Percentiles rank a stretch among this genome's conserved stretches.
Conservation (phyloP, 2,113 vertebrate genomes). For the Myodes glareolus region DNA sequence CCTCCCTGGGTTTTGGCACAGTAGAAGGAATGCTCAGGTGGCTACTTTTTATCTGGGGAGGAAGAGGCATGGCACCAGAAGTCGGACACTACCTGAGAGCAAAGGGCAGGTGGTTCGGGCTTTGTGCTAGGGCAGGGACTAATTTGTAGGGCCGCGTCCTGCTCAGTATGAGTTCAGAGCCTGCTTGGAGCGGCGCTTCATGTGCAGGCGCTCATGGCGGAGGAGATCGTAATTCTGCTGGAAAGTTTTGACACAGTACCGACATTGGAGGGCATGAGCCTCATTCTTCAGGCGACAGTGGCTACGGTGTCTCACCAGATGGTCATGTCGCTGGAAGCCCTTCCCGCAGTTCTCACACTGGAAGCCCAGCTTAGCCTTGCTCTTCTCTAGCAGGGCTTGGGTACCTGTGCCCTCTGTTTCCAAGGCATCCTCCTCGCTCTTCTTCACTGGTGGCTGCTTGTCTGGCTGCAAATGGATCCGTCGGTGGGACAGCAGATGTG, state of each 20-base stretch:
- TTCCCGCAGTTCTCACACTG: slow-evolving; percentile 65
- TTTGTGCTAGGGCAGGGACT: neutral
- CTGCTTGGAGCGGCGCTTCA: slow-evolving; percentile 80
- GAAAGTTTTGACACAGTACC: slow-evolving; percentile 80
- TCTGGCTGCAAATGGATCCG: slow-evolving; percentile 53
- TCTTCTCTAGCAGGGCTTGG: neutral
- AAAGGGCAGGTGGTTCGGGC: neutral
- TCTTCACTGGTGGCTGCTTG: neutral
- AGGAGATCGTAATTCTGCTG: slow-evolving; percentile 76
- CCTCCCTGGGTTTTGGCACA: slow-evolving; percentile 43
- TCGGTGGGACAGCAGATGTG: slow-evolving; percentile 70
- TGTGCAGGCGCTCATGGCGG: slow-evolving; percentile 79
- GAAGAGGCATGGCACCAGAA: neutral
- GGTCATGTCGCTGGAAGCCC: slow-evolving; percentile 63
- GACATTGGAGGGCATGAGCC: slow-evolving; percentile 55
- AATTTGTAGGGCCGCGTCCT: neutral
- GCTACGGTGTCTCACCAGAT: slow-evolving; percentile 57
- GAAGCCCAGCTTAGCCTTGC: neutral
- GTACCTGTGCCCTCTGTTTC: neutral
- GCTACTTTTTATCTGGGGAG: neutral
- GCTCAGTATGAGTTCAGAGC: slow-evolving; percentile 80
- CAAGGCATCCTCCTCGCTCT: neutral
- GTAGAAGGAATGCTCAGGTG: neutral
- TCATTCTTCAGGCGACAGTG: neutral
- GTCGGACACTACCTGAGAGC: slow-evolving; percentile 50